Evolutionary conservation across 2,888 invertebrate species (phyloP).

Genomic region (Dioctria rufipes): DNA sequence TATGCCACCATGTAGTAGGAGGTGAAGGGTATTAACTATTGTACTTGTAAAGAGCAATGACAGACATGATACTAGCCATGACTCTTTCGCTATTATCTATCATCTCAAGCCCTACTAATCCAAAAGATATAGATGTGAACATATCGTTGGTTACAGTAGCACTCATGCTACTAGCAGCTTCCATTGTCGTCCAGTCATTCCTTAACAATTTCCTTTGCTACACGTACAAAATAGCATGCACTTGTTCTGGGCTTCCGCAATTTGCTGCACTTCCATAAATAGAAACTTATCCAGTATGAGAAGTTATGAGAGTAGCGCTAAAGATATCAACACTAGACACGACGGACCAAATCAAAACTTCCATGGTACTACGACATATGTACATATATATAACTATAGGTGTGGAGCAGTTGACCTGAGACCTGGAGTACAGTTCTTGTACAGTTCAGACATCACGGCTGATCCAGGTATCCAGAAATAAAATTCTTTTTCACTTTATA

Average conservation of each 20-base stretch:
- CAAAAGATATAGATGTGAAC: conserved; percentile 12
- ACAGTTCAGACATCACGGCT: background rate
- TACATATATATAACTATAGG: background rate
- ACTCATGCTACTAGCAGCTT: background rate
- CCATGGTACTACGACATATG: background rate
- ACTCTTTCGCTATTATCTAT: conserved; percentile 38
- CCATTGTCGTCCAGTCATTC: conserved; percentile 17
- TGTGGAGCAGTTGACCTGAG: background rate
- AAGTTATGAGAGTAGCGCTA: conserved; percentile 8
- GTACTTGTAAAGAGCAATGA: background rate
- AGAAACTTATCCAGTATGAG: conserved; percentile 43
- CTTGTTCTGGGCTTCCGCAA: conserved; percentile 40
- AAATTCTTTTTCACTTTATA: conserved; percentile 16
- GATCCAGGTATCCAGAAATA: background rate
- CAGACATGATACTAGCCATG: background rate
- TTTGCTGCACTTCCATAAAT: conserved; percentile 48
- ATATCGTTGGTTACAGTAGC: conserved; percentile 12
- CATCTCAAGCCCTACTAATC: conserved; percentile 29
- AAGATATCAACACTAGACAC: background rate
- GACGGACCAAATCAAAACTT: background rate
- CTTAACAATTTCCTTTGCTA: conserved; percentile 36
- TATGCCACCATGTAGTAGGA: background rate
- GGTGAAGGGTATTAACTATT: background rate
- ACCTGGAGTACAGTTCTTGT: conserved; percentile 16
- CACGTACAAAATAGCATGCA: conserved; percentile 26